phyloP scores from a whole-genome alignment of 2,797 vertebrate species.

The Pseudotriccus pelzelni region DNA sequence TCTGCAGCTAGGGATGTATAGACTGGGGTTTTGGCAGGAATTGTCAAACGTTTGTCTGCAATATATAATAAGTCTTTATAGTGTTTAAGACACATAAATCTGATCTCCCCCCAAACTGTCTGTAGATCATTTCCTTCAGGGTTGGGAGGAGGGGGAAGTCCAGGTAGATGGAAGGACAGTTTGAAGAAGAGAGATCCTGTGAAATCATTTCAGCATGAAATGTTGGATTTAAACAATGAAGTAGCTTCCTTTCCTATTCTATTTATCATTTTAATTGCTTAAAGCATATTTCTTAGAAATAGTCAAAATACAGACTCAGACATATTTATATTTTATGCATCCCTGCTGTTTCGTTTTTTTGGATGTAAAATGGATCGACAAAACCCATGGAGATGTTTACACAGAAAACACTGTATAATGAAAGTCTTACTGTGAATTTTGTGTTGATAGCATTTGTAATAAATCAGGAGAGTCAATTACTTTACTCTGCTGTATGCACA shows the following conservation, averaged over 20 bases:
- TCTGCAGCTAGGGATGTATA: constrained; percentile 18
- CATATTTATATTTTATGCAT: constrained; percentile 70
- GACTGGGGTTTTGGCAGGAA: constrained; percentile 35
- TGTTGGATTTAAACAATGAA: constrained; percentile 66
- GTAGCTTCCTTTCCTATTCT: constrained; percentile 62
- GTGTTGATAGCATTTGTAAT: constrained; percentile 75
- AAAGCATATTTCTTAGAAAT: constrained; percentile 66
- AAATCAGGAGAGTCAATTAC: constrained; percentile 75
- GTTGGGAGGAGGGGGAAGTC: not conserved
- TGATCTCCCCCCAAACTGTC: constrained; percentile 37
- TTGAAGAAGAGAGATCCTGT: constrained; percentile 51
- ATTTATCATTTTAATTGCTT: constrained; percentile 68
- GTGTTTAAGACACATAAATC: constrained; percentile 63
- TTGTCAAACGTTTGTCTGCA: constrained; percentile 55
- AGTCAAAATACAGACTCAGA: constrained; percentile 76
- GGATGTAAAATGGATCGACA: constrained; percentile 53
- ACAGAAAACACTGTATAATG: constrained; percentile 76
- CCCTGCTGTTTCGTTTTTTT: constrained; percentile 61
- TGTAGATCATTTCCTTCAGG: constrained; percentile 51
- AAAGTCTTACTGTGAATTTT: constrained; percentile 76
- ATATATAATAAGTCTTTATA: constrained; percentile 46
- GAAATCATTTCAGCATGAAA: constrained; percentile 62
- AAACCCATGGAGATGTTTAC: constrained; percentile 71
- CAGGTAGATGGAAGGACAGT: constrained; percentile 54
- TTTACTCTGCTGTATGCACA: constrained; percentile 69